phyloP scores from a whole-genome alignment of 2,113 vertebrate genomes.

The Eudyptes chrysolophus region DNA sequence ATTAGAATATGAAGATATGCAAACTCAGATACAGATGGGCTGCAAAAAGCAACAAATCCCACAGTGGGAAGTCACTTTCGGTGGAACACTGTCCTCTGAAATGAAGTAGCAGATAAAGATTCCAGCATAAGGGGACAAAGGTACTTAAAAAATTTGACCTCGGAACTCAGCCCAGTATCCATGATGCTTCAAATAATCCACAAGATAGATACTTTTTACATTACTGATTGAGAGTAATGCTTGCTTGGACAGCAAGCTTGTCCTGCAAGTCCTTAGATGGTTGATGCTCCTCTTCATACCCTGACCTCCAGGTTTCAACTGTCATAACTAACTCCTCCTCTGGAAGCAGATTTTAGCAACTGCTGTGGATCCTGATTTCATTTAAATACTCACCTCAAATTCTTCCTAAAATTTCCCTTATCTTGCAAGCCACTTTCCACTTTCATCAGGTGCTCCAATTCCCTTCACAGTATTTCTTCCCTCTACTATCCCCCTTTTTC shows the following conservation, averaged over 20 bases:
- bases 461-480: background rate
- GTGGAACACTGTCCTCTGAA: background rate
- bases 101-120: background rate
- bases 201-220: background rate
- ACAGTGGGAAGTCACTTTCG: background rate
- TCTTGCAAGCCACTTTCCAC: background rate
- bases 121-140: background rate
- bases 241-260: background rate
- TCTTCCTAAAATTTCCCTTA: background rate
- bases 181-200: background rate
- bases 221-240: background rate
- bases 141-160: constrained; percentile 15
- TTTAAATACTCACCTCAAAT: background rate
- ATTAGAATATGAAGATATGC: background rate
- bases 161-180: background rate
- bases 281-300: background rate
- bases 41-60: background rate
- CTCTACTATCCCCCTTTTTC: background rate
- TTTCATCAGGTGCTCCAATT: background rate
- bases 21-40: background rate
- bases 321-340: background rate
- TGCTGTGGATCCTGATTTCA: background rate
- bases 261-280: background rate
- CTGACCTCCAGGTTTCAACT: background rate
- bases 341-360: background rate